Evolutionary conservation across 2,113 vertebrate species (phyloP).

Genomic region (Misgurnus anguillicaudatus): DNA sequence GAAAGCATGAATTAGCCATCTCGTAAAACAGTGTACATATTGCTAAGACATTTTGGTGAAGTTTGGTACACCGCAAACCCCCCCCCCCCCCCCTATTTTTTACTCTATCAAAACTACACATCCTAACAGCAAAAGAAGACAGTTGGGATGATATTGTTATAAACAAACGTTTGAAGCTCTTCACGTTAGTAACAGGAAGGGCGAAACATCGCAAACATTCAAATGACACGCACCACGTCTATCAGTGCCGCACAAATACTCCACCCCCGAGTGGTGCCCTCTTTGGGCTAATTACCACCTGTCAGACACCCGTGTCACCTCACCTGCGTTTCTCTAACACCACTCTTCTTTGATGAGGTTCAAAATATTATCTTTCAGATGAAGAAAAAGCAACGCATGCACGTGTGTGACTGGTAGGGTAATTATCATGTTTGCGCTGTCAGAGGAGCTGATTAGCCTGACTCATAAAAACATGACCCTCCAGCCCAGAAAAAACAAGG

Average conservation of each 20-base stretch:
- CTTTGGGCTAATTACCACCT: constrained; percentile 51
- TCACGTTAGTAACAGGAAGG: constrained; percentile 13
- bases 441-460: constrained; percentile 48
- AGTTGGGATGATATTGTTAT: constrained; percentile 18
- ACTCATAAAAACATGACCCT: constrained; percentile 52
- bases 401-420: constrained; percentile 23
- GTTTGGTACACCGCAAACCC: no score
- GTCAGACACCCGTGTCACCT: constrained; percentile 41
- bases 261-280: constrained; percentile 20
- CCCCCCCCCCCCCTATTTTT: background rate
- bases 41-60: no score
- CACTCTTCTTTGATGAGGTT: constrained; percentile 36
- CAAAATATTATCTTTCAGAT: constrained; percentile 53
- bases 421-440: constrained; percentile 53
- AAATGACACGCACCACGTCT: background rate
- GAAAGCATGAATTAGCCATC: no score
- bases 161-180: constrained; percentile 33
- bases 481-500: constrained; percentile 46
- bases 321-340: constrained; percentile 38
- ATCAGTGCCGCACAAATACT: constrained; percentile 18
- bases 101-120: background rate
- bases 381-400: constrained; percentile 18
- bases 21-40: no score
- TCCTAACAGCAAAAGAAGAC: background rate
- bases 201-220: constrained; percentile 28